Evolutionary conservation across 1,140 invertebrate species (phyloP).

Genomic region (Neodiprion lecontei): DNA sequence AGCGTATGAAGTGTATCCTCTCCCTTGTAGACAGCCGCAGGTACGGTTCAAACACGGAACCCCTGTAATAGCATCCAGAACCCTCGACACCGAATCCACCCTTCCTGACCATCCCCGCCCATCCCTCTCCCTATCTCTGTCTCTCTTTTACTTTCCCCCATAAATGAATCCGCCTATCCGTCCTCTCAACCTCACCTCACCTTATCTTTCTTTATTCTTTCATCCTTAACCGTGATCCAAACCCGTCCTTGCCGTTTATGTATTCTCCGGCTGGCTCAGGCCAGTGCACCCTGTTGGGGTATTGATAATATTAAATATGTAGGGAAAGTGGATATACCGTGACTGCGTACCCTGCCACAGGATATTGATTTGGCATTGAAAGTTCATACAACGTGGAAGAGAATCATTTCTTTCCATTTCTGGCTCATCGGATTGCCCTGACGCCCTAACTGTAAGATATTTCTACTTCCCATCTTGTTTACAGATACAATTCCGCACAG

Average conservation of each 20-base stretch:
- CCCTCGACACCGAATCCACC: background rate
- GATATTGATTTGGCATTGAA: constrained; percentile 6
- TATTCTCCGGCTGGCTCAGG: background rate
- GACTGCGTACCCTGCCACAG: background rate
- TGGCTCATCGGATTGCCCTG: no score
- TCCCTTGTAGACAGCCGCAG: no score
- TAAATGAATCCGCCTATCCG: background rate
- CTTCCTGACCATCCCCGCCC: background rate
- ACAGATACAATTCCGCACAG: no score
- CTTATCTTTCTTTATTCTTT: background rate
- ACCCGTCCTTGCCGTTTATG: no score
- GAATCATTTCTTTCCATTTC: no score
- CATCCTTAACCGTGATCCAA: background rate
- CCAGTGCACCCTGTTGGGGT: background rate
- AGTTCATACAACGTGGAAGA: background rate
- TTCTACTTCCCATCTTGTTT: no score
- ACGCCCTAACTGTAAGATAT: no score
- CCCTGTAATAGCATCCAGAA: background rate
- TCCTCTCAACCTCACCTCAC: background rate
- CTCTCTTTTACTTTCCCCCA: background rate
- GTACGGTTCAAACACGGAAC: background rate
- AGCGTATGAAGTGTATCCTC: no score
- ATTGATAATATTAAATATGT: constrained; percentile 3
- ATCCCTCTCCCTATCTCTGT: background rate
- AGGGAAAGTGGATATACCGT: background rate